A percentile compares a stretch with the other conserved stretches of the same genome.
Conservation (phyloP, 1,140 invertebrate species). For the Phocides pigmalion region DNA sequence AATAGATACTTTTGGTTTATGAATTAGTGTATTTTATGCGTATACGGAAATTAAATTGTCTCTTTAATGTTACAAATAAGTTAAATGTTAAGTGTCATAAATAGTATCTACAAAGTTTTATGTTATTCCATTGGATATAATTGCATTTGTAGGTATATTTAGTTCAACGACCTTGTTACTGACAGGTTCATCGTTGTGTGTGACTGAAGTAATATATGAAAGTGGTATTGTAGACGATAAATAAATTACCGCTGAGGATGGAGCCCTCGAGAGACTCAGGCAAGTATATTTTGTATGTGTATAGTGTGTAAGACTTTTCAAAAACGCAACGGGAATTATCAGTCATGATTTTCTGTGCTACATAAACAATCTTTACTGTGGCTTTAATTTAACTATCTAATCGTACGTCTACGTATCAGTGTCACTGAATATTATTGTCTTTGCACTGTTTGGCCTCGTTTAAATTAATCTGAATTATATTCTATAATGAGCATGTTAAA, state of each 20-base stretch:
- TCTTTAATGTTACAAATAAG: slow-evolving; percentile 21
- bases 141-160: slow-evolving; percentile 80
- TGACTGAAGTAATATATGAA: slow-evolving; percentile 78
- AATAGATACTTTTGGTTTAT: slow-evolving; percentile 39
- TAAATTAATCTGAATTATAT: background rate
- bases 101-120: slow-evolving; percentile 41
- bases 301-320: background rate
- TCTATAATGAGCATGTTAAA: background rate
- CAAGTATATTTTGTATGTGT: slow-evolving; percentile 46
- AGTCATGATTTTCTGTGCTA: background rate
- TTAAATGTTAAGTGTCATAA: slow-evolving; percentile 42
- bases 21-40: slow-evolving; percentile 36
- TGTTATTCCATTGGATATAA: slow-evolving; percentile 52
- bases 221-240: slow-evolving; percentile 71
- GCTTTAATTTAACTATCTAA: too few species aligned
- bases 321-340: background rate
- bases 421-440: background rate
- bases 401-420: background rate
- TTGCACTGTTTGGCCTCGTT: background rate
- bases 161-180: slow-evolving; percentile 84
- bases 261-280: slow-evolving; percentile 80
- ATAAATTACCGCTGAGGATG: slow-evolving; percentile 67
- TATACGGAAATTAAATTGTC: slow-evolving; percentile 29
- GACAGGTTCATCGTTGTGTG: slow-evolving; percentile 82
- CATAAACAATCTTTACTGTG: background rate